Evolutionary conservation across 2,113 vertebrate genomes (phyloP), one percentile per base, ranked within the genome.

Genomic region (Psilopogon haemacephalus): DNA sequence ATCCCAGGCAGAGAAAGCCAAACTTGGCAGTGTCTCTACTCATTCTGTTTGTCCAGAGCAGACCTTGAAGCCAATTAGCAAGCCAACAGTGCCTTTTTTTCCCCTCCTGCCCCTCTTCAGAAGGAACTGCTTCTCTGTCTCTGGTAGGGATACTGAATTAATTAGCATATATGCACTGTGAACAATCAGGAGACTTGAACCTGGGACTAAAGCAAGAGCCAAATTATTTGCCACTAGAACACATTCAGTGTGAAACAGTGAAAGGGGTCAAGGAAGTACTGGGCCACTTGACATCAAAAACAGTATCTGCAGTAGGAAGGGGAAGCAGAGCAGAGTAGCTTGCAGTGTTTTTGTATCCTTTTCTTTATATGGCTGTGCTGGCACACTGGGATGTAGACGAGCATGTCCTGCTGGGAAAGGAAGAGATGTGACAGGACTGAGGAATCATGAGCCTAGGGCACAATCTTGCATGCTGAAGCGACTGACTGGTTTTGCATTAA

Each of bases 351-450:
- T 93, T 94, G 44, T 90, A 65, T 63, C 84, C 92, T 38, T 92
- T 71, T 65, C 92, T 94, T 96, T 96, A 58, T 93, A 81, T 4
- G 74, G 86, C 77, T 90, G 48, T 84, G 86, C 21, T 96, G 94
- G 96, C 95, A 95, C 92, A 81, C 71, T 20, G 79, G 88, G 88
- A 88, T 55, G 90, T 87, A 90, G 86, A 86, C 63, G 1, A 96
- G 81, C 77, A 93, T 93, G 74, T 95, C 95, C 92, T 88, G 94
- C 94, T 94, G 95, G 80, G 95, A 92, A 95, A 93, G 90, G 94
- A 94, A 94, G 88, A 65, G 90, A 96, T 96, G 96, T 96, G 94
- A 96, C 94, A 93, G 71, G 95, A 96, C 92, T 96, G 80, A 91
- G 60, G 92, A 96, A 95, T 95, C 3, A 0, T 26, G 35, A 86